Conservation (phyloP, 2,888 invertebrate species). For the Mechanitis messenoides region DNA sequence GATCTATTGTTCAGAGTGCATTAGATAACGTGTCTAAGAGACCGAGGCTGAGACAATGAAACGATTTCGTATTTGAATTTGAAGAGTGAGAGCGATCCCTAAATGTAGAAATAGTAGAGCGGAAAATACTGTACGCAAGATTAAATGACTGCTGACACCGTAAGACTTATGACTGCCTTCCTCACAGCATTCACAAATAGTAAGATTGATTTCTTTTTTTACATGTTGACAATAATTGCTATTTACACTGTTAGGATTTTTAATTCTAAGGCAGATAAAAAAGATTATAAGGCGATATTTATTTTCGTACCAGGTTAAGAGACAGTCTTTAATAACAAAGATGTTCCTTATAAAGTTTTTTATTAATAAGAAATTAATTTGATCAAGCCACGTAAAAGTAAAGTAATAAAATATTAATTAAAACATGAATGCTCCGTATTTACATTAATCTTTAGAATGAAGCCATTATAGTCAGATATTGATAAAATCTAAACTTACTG, state of each 20-base stretch:
- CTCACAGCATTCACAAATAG: slow-evolving; percentile 7
- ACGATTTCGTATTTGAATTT: slow-evolving; percentile 52
- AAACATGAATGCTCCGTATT: no score
- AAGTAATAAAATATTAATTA: slow-evolving; percentile 11
- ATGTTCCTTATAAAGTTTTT: slow-evolving; percentile 35
- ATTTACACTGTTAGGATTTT: no score
- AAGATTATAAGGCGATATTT: no score
- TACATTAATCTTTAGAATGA: no score
- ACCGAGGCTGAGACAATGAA: slow-evolving; percentile 61
- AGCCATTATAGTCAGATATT: slow-evolving; percentile 35
- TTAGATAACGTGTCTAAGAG: slow-evolving; percentile 67
- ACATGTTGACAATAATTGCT: neutral
- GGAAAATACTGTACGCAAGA: slow-evolving; percentile 20
- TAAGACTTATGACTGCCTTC: neutral
- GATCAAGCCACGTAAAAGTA: no score
- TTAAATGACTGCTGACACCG: slow-evolving; percentile 8
- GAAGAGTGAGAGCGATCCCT: slow-evolving; percentile 56
- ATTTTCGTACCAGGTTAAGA: no score
- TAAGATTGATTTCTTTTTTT: slow-evolving; percentile 3
- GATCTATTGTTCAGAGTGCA: slow-evolving; percentile 59
- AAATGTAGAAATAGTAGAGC: slow-evolving; percentile 28
- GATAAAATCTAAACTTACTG: slow-evolving; percentile 54
- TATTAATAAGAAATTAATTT: no score
- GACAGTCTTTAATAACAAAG: slow-evolving; percentile 16
- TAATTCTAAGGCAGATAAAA: no score